These are phyloP conservation scores for Macrotis lagotis DNA, from an alignment of 2,113 vertebrate genomes.

Conservation along the genomic window DNA sequence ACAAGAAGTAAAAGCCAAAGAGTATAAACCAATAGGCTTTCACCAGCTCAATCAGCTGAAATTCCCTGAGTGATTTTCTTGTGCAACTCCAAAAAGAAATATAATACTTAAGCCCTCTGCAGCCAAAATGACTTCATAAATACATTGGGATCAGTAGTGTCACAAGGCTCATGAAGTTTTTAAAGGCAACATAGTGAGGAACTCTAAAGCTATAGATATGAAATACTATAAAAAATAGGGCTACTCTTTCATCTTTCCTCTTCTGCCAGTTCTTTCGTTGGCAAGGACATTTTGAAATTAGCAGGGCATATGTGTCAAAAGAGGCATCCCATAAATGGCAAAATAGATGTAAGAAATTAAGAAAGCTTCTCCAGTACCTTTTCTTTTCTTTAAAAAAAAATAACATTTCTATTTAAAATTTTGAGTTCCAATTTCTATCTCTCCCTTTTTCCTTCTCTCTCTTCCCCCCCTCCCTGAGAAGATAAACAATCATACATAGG, in stretches of 20 bases:
- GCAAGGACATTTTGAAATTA: background rate
- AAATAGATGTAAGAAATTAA: conserved; percentile 19
- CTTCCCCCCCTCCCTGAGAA: too few relatives aligned
- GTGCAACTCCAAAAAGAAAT: background rate
- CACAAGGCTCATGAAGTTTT: conserved; percentile 13
- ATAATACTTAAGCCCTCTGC: background rate
- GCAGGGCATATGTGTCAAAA: background rate
- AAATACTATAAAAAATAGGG: background rate
- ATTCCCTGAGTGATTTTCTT: background rate
- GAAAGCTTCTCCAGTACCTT: background rate
- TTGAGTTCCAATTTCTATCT: too few relatives aligned
- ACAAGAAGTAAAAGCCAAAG: background rate
- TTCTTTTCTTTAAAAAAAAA: too few relatives aligned
- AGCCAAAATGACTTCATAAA: conserved; percentile 5
- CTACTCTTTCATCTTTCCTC: background rate
- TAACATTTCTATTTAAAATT: too few relatives aligned
- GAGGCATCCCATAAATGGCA: background rate
- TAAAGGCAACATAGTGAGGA: background rate
- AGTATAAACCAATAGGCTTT: background rate
- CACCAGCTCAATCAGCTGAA: background rate
- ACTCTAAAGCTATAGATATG: background rate
- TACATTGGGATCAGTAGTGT: background rate
- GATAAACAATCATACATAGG: too few relatives aligned
- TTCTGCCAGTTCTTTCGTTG: background rate
- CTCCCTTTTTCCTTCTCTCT: too few relatives aligned